phyloP scores from a whole-genome alignment of 2,888 invertebrate genomes.

The Heliconius ethilla region DNA sequence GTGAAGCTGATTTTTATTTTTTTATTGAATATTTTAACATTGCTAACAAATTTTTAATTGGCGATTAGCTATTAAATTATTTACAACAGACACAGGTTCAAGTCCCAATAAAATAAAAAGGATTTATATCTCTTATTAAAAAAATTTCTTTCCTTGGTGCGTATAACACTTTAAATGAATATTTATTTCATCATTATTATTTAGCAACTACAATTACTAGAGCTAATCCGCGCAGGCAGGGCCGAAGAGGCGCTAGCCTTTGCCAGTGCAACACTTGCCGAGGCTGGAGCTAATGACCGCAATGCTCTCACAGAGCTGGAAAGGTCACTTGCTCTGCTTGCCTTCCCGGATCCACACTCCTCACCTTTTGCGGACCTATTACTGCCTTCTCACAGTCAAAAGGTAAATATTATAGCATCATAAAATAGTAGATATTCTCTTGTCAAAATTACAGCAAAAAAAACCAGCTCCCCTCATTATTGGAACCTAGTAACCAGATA shows the following conservation, averaged over 20 bases:
- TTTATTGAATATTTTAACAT: no score
- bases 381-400: slow-evolving; percentile 96
- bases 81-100: neutral
- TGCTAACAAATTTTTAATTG: neutral
- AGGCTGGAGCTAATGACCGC: slow-evolving; percentile 92
- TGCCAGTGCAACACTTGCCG: slow-evolving; percentile 94
- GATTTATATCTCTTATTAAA: no score
- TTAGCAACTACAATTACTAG: slow-evolving; percentile 94
- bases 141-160: no score
- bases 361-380: slow-evolving; percentile 98
- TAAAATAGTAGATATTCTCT: neutral
- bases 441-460: neutral
- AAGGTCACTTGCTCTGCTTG: slow-evolving; percentile 95
- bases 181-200: slow-evolving; percentile 10
- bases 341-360: slow-evolving; percentile 97
- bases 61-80: neutral
- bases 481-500: no score
- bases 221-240: slow-evolving; percentile 91
- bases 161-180: no score
- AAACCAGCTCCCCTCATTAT: neutral
- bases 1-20: no score
- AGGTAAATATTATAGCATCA: slow-evolving; percentile 76
- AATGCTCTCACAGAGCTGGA: slow-evolving; percentile 90
- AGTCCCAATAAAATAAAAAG: no score
- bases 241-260: slow-evolving; percentile 94